Percentiles rank a stretch among this genome's conserved stretches.
phyloP scores from a whole-genome alignment of 2,797 vertebrate genomes.

The Antennarius maculatus region DNA sequence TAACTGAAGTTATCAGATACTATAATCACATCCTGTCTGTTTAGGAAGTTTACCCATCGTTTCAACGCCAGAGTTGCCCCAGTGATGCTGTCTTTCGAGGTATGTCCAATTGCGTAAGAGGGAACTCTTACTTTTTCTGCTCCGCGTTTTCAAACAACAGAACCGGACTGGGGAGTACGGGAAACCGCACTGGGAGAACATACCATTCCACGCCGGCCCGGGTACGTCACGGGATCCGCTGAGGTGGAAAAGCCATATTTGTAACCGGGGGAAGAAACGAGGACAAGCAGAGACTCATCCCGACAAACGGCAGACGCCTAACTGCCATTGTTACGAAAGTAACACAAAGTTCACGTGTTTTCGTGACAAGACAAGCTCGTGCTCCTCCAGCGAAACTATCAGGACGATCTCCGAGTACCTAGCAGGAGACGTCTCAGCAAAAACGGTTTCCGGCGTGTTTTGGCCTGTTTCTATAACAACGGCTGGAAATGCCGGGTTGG shows the following conservation, averaged over 20 bases:
- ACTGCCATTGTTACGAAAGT: conserved; percentile 75
- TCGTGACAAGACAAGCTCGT: conserved; percentile 66
- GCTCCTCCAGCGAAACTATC: conserved; percentile 46
- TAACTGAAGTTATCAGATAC: conserved; percentile 36
- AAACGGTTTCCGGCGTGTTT: conserved; percentile 46
- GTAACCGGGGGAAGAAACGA: conserved; percentile 60
- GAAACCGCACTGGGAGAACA: conserved; percentile 23
- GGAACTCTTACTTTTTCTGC: not conserved
- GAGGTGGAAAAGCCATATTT: conserved; percentile 40
- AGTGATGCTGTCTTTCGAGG: not conserved
- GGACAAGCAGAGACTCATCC: conserved; percentile 73
- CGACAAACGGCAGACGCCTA: conserved; percentile 67
- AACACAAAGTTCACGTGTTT: conserved; percentile 62
- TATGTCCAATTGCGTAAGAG: not conserved
- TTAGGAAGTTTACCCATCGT: not conserved
- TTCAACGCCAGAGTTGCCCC: too few species aligned
- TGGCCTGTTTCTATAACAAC: conserved; percentile 48
- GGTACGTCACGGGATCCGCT: conserved; percentile 34
- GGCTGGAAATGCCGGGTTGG: conserved; percentile 30
- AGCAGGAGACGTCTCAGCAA: conserved; percentile 35
- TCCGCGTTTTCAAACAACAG: conserved; percentile 16
- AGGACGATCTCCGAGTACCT: conserved; percentile 56
- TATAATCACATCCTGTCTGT: conserved; percentile 5
- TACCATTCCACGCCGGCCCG: conserved; percentile 6
- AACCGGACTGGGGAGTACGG: conserved; percentile 4